Base-by-base conservation (phyloP, 1,140 invertebrate species). In the Gonioctena quinquepunctata region DNA sequence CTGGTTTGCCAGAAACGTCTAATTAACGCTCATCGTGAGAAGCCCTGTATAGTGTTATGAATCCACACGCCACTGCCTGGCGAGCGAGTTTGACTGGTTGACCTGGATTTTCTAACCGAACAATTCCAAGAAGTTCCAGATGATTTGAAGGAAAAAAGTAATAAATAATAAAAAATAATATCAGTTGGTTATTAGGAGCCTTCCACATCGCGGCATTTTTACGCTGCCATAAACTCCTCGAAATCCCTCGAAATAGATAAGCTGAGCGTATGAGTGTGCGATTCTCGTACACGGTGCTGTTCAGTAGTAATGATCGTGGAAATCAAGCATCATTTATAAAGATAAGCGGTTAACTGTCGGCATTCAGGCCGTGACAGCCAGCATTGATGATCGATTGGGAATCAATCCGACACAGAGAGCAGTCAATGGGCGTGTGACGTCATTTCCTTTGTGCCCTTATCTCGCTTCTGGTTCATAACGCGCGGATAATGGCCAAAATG, bases 391-490 rank as follows among this genome's bases (percentile, higher is more conserved):
- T 81, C 80, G 80, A 81, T 81, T 78, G 79, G 73, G 76, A 80
- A 81, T 81, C 80, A 81, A 81, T 81, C 77, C 72, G 65, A 72
- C 76, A 79, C 72, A 76, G 76, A 80, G 77, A 78, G 74, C 76
- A 80, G 79, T 80, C 80, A 81, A 80, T 81, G 77, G 77, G 78
- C 79, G 78, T 80, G 76, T 80, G 79, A 81, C 80, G 80, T 80
- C 79, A 80, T 80, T 81, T 80, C 80, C 80, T 80, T 81, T 81
- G 79, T 81, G 79, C 69, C 73, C 71, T 74, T 81, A 80, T 80
- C 79, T 66, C 79, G 76, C 80, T 81, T 81, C 80, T 81, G 79
- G 80, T 81, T 81, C 80, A 81, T 81, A 81, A 81, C 78, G 70
- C 78, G 59, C 76, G 80, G 66, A 81, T 81, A 81, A 81, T 81